Base-by-base conservation (phyloP, 2,113 vertebrate genomes). In the Spheniscus mendiculus region DNA sequence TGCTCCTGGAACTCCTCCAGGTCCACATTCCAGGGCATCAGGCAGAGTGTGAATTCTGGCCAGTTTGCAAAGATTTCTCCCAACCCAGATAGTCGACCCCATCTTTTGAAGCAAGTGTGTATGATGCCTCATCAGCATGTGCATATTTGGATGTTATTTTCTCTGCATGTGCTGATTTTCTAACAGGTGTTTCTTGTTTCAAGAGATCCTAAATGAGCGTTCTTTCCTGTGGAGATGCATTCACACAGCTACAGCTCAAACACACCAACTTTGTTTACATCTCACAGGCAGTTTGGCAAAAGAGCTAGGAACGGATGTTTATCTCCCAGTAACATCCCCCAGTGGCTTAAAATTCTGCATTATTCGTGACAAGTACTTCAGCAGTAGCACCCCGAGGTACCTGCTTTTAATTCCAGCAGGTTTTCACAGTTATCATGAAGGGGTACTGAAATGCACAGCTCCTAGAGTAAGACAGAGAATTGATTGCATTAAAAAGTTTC, bases 171-270 rank as follows among this genome's bases (percentile, higher is more conserved):
- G 9, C 95, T 96, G 87, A 96, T 93, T 96, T 96, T 97, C 3
- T 81, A 97, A 91, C 97, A 98, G 96, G 97, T 98, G 97, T 96
- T 98, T 98, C 96, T 97, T 94, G 95, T 97, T 97, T 95, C 93
- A 93, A 95, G 80, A 95, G 92, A 77, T 95, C 92, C 90, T 93
- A 97, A 95, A 97, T n/a, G 92, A 97, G 95, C 73, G 8, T 84
- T 70, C 89, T 94, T 98, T 98, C 96, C 96, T 97, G 96, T 89
- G 92, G 95, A 93, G 89, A 85, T 87, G 89, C 58, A 72, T 88
- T 96, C 94, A 96, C 88, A 97, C 80, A 96, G 82, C 81, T 88
- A 88, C 25, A 9, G 89, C 72, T 96, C 94, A 83, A 95, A 89
- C 90, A 87, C 86, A 19, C 92, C 94, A 92, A 89, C 62, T 90